Conservation (phyloP, 1,140 invertebrate species). For the Acromyrmex heyeri region DNA sequence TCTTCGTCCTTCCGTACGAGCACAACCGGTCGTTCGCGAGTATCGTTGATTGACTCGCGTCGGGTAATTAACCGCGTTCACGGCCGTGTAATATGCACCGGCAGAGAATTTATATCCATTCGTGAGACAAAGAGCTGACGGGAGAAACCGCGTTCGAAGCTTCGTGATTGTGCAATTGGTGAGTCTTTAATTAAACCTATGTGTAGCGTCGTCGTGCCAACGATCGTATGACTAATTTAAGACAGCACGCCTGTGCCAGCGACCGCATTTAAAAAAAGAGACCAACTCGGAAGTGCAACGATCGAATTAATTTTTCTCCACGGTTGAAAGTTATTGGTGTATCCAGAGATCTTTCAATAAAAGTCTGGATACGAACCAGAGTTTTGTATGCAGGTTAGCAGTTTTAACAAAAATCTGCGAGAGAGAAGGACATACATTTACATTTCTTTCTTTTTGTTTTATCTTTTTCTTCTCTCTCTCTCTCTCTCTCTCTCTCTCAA, state of each 20-base stretch:
- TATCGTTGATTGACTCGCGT: constrained; percentile 51
- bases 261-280: constrained; percentile 23
- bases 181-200: constrained; percentile 53
- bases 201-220: constrained; percentile 43
- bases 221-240: constrained; percentile 52
- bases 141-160: constrained; percentile 10
- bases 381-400: no score
- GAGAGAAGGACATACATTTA: no score
- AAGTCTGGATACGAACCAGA: no score
- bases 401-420: no score
- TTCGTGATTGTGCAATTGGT: constrained; percentile 47
- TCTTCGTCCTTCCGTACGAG: neutral
- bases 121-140: constrained; percentile 2
- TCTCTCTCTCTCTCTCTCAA: no score
- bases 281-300: constrained; percentile 27
- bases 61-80: constrained; percentile 50
- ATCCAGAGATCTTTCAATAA: neutral
- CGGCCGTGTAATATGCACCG: constrained; percentile 21
- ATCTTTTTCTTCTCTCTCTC: no score
- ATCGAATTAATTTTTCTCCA: neutral
- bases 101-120: constrained; percentile 1
- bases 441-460: no score
- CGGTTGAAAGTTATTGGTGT: neutral
- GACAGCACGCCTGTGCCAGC: constrained; percentile 7
- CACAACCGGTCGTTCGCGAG: neutral